Evolutionary conservation across 2,888 invertebrate genomes (phyloP).

Genomic region (Maniola hyperantus): DNA sequence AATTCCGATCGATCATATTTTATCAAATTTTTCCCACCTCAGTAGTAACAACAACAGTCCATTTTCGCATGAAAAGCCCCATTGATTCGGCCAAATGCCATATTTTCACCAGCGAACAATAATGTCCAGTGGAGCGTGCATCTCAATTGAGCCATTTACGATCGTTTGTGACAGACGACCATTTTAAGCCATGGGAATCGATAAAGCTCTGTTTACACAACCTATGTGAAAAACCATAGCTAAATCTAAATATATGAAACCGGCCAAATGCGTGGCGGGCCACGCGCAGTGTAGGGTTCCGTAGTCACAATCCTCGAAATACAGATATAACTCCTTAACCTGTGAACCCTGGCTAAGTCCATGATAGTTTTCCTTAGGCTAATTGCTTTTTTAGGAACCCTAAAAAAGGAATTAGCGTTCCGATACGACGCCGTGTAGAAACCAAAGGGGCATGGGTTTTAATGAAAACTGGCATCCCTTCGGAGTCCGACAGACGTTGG

Average conservation of each 20-base stretch:
- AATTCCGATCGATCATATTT: neutral
- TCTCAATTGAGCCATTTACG: constrained; percentile 57
- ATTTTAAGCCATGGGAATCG: constrained; percentile 49
- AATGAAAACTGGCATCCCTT: too few relatives aligned
- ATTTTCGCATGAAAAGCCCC: constrained; percentile 30
- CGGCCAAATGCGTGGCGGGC: too few relatives aligned
- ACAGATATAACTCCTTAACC: too few relatives aligned
- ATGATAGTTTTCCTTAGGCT: too few relatives aligned
- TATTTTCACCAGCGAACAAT: constrained; percentile 36
- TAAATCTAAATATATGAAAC: too few relatives aligned
- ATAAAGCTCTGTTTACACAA: constrained; percentile 43
- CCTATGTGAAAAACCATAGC: neutral
- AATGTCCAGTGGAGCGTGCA: constrained; percentile 37
- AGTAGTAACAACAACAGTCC: neutral
- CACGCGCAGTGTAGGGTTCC: neutral
- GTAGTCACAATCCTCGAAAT: too few relatives aligned
- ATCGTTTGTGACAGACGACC: constrained; percentile 44
- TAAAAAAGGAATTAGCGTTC: too few relatives aligned
- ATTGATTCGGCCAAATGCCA: constrained; percentile 24
- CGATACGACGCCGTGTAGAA: too few relatives aligned
- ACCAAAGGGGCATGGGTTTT: too few relatives aligned
- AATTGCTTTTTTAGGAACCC: too few relatives aligned
- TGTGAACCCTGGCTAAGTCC: too few relatives aligned
- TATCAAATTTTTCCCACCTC: neutral
- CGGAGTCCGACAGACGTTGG: too few relatives aligned